Evolutionary conservation across 2,797 vertebrate genomes (phyloP).

Genomic region (Ptychobarbus kaznakovi): DNA sequence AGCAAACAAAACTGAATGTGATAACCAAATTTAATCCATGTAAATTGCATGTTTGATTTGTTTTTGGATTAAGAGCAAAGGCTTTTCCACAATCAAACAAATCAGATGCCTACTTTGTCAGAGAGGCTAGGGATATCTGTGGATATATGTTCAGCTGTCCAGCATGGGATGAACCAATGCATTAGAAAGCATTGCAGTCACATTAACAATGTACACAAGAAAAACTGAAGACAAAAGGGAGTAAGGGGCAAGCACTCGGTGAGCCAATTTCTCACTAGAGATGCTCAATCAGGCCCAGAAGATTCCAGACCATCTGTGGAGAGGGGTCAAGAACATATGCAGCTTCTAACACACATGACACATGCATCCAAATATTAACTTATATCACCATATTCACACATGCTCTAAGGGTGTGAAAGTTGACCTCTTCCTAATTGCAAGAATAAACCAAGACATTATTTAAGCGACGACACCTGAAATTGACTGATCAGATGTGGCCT

Average conservation of each 20-base stretch:
- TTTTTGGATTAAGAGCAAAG: slow-evolving; percentile 75
- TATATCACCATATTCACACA: slow-evolving; percentile 46
- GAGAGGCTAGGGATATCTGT: slow-evolving; percentile 63
- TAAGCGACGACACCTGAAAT: not conserved
- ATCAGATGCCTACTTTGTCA: slow-evolving; percentile 69
- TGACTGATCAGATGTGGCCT: not conserved
- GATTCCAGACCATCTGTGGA: slow-evolving; percentile 75
- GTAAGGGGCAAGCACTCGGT: slow-evolving; percentile 71
- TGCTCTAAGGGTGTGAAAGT: slow-evolving; percentile 60
- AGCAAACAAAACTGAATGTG: slow-evolving; percentile 66
- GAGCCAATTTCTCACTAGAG: slow-evolving; percentile 67
- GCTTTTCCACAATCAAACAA: slow-evolving; percentile 71
- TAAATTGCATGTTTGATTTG: slow-evolving; percentile 70
- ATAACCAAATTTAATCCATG: slow-evolving; percentile 66
- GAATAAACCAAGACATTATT: slow-evolving; percentile 67
- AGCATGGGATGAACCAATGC: slow-evolving; percentile 66
- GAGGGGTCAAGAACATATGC: slow-evolving; percentile 54
- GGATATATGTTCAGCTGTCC: slow-evolving; percentile 62
- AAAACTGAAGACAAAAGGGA: slow-evolving; percentile 32
- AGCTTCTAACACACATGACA: slow-evolving; percentile 12
- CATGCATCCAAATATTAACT: not conserved
- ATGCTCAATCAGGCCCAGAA: slow-evolving; percentile 57
- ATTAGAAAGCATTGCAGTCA: slow-evolving; percentile 63
- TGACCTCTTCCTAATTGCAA: slow-evolving; percentile 78
- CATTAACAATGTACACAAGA: slow-evolving; percentile 62